Percentiles rank a stretch among this genome's conserved stretches.
phyloP scores from a whole-genome alignment of 2,113 vertebrate species.

The Sciurus niger region DNA sequence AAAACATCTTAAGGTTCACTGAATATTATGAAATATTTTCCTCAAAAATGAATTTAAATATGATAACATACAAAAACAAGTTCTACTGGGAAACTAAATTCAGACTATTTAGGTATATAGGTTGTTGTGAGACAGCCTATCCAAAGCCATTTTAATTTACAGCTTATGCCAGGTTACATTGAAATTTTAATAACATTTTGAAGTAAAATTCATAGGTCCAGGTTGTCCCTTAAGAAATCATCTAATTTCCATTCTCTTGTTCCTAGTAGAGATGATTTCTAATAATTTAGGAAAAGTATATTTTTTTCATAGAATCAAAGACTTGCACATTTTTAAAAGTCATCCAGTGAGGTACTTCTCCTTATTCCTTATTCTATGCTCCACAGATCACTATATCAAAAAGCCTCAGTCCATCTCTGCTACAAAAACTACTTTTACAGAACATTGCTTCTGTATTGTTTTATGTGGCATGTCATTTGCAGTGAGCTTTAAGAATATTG shows the following conservation, averaged over 20 bases:
- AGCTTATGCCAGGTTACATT: neutral
- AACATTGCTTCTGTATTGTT: neutral
- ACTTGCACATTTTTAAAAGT: neutral
- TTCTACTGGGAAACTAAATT: neutral
- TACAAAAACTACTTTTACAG: slow-evolving; percentile 24
- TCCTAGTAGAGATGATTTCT: slow-evolving; percentile 24
- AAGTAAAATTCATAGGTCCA: neutral
- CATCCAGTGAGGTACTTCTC: neutral
- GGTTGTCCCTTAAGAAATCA: neutral
- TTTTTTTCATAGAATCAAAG: slow-evolving; percentile 30
- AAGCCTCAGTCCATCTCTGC: neutral
- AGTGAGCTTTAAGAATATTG: slow-evolving; percentile 40
- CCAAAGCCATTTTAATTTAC: neutral
- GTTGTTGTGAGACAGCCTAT: neutral
- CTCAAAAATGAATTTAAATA: slow-evolving; percentile 3
- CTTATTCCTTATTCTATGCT: neutral
- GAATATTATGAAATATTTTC: neutral
- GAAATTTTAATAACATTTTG: slow-evolving; percentile 15
- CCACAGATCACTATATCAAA: neutral
- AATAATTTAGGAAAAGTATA: neutral
- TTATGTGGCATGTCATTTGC: neutral
- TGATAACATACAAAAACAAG: neutral
- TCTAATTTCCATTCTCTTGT: slow-evolving; percentile 26
- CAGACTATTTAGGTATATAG: neutral
- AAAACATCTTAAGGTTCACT: slow-evolving; percentile 13